Evolutionary conservation across 2,797 vertebrate genomes (phyloP), one percentile per base, ranked within the genome.

Genomic region (Benthosema pterotum): DNA sequence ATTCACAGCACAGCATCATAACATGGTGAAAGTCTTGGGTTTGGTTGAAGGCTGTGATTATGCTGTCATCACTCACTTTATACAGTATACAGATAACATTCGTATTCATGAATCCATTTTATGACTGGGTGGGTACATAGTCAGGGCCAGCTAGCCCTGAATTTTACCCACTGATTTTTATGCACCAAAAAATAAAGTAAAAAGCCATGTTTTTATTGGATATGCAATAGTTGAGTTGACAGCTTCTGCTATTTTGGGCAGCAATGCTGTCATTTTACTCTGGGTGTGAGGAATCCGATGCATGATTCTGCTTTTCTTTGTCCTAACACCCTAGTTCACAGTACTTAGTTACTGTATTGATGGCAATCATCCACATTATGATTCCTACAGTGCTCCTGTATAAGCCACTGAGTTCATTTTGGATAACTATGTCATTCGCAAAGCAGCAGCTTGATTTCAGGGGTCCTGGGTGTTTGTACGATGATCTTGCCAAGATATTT

Each of bases 371-470:
- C 76, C 79, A 72, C 74, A 15, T n/a, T n/a, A n/a, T n/a, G n/a
- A 12, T 71, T 74, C 61, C 66, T 65, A 14, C 65, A 50, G 46
- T 58, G 11, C 72, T 74, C 61, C 66, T 65, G 15, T 64, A 50
- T 5, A 5, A 60, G 67, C 64, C 18, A 47, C 60, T 45, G 46
- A 25, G 70, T 78, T 86, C 59, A 71, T 52, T 48, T 71, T 52
- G 19, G 69, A 86, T 52, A 87, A 77, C 67, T 71, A 76, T 87
- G 83, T 61, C 79, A 51, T 79, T 91, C 87, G 72, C 72, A 65
- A 88, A 88, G 86, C 64, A 49, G 64, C 65, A 47, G 68, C 66
- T 65, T 68, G 59, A 63, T 71, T 71, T 75, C 82, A 80, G 77
- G 46, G 69, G 77, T 28, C 14, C 51, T 75, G 69, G 68, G 72